Conservation (phyloP, 2,113 vertebrate genomes). For the Loxodonta africana region DNA sequence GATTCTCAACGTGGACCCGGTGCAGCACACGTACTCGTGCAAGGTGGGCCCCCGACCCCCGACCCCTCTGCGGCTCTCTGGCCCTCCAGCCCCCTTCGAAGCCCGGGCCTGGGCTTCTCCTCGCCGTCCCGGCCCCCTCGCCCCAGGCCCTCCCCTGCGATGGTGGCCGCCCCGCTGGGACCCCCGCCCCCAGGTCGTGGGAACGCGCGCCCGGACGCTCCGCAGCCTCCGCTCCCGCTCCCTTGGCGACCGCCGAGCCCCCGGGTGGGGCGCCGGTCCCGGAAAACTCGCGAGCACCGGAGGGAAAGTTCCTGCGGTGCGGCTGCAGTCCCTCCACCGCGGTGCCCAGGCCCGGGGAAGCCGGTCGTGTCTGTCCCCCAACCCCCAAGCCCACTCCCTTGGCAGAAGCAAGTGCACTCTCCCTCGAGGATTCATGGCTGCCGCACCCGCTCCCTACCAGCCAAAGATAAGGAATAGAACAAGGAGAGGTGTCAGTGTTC, state of each 20-base stretch:
- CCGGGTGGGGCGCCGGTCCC: slow-evolving; percentile 52
- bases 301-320: slow-evolving; percentile 71
- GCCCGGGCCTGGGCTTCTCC: neutral
- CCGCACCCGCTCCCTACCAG: neutral
- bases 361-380: neutral
- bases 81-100: neutral
- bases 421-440: neutral
- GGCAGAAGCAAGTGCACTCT: slow-evolving; percentile 30
- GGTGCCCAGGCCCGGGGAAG: neutral
- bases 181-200: slow-evolving; percentile 72
- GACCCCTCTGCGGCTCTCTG: neutral
- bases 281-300: slow-evolving; percentile 59
- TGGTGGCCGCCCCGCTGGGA: slow-evolving; percentile 37
- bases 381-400: neutral
- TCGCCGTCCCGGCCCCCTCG: neutral
- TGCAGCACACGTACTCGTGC: slow-evolving; percentile 98
- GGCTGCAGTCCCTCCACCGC: neutral
- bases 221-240: slow-evolving; percentile 35
- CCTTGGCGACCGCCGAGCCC: slow-evolving; percentile 71
- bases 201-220: slow-evolving; percentile 38
- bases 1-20: slow-evolving; percentile 98
- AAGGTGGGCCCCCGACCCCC: slow-evolving; percentile 90
- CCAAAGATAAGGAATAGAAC: neutral
- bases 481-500: neutral
- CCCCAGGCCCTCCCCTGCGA: neutral